Base-by-base conservation (phyloP, 2,888 invertebrate genomes). In the Drosophila austrosaltans region DNA sequence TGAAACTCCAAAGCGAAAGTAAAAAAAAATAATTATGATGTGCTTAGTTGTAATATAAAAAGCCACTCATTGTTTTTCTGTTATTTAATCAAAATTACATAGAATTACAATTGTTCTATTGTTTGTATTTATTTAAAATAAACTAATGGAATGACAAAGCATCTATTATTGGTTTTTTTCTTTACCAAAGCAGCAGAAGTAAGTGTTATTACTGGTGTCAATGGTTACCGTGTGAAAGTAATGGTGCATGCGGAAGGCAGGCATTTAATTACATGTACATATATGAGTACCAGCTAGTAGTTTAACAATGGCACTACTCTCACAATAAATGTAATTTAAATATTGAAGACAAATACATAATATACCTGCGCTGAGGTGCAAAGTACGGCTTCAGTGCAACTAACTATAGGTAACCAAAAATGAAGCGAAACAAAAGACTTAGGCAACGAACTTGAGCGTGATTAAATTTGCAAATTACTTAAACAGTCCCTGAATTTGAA, bases 191-290 rank as follows among this genome's bases (percentile, higher is more conserved):
- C 7, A 22, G 53, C 36, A 30, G 7, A n/a, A 63, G 12, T 44
- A n/a, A 16, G 20, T 57, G 48, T 36, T 39, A 20, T 22, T 42
- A 66, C 64, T 59, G 56, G 67, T 66, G 76, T 72, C 78, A 86
- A 80, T 76, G 81, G 59, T 69, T 83, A 62, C 48, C 78, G 78
- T 83, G 83, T 61, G 84, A 83, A 76, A 72, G 25, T 57, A 53
- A 53, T 58, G 65, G 54, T 36, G 61, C 66, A 74, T 63, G 74
- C 89, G 84, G 89, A 85, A 87, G 80, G 79, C 73, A 72, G 66
- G 79, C 76, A 74, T 86, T 83, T 81, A 80, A 86, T 78, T 71
- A 78, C 72, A 54, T 36, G 73, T 16, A 16, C 0, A 16, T 16
- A 16, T 1, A 16, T 16, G 16, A 16, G 48, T 68, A 66, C 44